Evolutionary conservation across 2,113 vertebrate genomes (phyloP), one percentile per base, ranked within the genome.

Genomic region (Tachycineta bicolor): DNA sequence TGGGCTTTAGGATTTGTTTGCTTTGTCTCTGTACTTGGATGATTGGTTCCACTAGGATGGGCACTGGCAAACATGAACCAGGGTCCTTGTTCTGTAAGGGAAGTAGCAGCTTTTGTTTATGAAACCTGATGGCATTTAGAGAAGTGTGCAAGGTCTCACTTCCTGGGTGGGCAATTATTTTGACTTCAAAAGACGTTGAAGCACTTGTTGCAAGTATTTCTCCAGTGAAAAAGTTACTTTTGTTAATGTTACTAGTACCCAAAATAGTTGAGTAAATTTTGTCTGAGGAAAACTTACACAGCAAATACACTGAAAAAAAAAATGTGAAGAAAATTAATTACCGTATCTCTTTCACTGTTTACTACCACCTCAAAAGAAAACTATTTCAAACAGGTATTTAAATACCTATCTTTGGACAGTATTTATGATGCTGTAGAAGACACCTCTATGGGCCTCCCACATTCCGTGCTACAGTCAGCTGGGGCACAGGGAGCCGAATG

Each of bases 61-160:
- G 78, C 39, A 22, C 39, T 50, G 29, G 50, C 53, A 77, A 94
- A 73, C 1, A 5, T 17, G 31, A 86, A 55, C 29, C 50, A 47
- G 65, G 49, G 63, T 31, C 26, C 55, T 80, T 46, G 25, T 29
- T 43, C 64, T n/a, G 37, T 34, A 34, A 4, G 44, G 46, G 76
- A 83, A 96, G 68, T 74, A 52, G n/a, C 33, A 89, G 41, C 20
- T 31, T 34, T 64, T 83, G 58, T 63, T 93, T 83, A n/a, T 59
- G 68, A 87, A 81, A 92, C 55, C 34, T 81, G 84, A 29, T 17
- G 12, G n/a, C 70, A 62, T 88, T 86, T 80, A 87, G 75, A 95
- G 78, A 96, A 92, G 68, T 46, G 47, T 80, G 44, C 33, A 76
- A 94, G 63, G 63, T 70, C 50, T 91, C 29, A 33, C 46, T 94